Conservation (phyloP, 1,140 invertebrate genomes). For the Leptinotarsa defecta region DNA sequence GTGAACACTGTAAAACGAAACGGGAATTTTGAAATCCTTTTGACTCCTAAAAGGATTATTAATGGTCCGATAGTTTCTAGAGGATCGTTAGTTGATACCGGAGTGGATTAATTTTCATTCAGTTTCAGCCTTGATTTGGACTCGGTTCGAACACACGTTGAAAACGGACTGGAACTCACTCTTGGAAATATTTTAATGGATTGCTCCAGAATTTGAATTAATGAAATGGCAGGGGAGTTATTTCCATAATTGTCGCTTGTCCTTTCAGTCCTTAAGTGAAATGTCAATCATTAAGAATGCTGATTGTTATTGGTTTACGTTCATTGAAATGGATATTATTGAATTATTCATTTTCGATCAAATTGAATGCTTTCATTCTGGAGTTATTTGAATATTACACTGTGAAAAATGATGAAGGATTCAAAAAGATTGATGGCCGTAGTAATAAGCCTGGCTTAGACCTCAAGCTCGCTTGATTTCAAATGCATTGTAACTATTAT, state of each 20-base stretch:
- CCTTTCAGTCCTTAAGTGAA: no score
- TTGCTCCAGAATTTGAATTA: not conserved
- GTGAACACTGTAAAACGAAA: slow-evolving; percentile 1
- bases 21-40: not conserved
- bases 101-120: not conserved
- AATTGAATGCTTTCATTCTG: no score
- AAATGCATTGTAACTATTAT: no score
- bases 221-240: not conserved
- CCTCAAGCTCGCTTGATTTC: no score
- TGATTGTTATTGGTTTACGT: no score
- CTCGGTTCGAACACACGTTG: not conserved
- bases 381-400: no score
- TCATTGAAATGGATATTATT: no score
- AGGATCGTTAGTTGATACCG: not conserved
- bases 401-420: no score
- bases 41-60: not conserved
- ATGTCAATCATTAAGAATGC: no score
- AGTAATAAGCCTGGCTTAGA: no score
- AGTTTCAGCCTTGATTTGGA: not conserved
- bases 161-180: not conserved
- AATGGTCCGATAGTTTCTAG: slow-evolving; percentile 3
- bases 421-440: no score
- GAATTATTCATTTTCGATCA: no score
- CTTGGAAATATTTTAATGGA: slow-evolving; percentile 5
- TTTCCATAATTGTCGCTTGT: slow-evolving; percentile 1